Percentiles rank a stretch among this genome's conserved stretches.
These are phyloP conservation scores for Tetragonisca angustula DNA, from an alignment of 2,888 invertebrate species.

Conservation along the genomic window DNA sequence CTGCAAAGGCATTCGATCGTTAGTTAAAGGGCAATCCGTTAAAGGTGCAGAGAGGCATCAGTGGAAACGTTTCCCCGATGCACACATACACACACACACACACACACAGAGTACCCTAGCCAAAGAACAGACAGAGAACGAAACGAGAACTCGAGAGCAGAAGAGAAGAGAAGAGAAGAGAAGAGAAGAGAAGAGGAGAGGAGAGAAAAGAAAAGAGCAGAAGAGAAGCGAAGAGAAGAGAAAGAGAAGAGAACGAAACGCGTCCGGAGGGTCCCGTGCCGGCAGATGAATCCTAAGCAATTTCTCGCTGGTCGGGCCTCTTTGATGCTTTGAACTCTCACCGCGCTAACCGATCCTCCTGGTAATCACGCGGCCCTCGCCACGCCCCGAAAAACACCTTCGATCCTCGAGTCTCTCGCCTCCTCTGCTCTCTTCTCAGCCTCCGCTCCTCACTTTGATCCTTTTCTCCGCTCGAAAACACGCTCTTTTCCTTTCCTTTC, in stretches of 20 bases:
- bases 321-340: slow-evolving; percentile 84
- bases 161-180: too few relatives aligned
- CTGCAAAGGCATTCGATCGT: slow-evolving; percentile 54
- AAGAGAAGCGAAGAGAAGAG: background rate
- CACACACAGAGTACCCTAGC: slow-evolving; percentile 1
- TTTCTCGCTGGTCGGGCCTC: slow-evolving; percentile 82
- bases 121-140: background rate
- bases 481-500: background rate
- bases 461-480: slow-evolving; percentile 10
- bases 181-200: background rate
- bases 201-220: slow-evolving; percentile 13
- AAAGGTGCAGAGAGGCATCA: slow-evolving; percentile 37
- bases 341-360: slow-evolving; percentile 84
- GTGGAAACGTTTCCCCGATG: slow-evolving; percentile 5
- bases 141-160: too few relatives aligned
- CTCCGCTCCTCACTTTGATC: background rate
- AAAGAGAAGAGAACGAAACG: slow-evolving; percentile 34
- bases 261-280: slow-evolving; percentile 68
- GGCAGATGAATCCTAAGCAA: slow-evolving; percentile 82
- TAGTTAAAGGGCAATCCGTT: slow-evolving; percentile 64
- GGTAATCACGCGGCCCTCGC: slow-evolving; percentile 83
- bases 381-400: slow-evolving; percentile 84
- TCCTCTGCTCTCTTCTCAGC: slow-evolving; percentile 31
- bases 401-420: slow-evolving; percentile 56
- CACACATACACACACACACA: background rate